phyloP scores from a whole-genome alignment of 2,888 invertebrate genomes.

The Linnaemya tessellans region DNA sequence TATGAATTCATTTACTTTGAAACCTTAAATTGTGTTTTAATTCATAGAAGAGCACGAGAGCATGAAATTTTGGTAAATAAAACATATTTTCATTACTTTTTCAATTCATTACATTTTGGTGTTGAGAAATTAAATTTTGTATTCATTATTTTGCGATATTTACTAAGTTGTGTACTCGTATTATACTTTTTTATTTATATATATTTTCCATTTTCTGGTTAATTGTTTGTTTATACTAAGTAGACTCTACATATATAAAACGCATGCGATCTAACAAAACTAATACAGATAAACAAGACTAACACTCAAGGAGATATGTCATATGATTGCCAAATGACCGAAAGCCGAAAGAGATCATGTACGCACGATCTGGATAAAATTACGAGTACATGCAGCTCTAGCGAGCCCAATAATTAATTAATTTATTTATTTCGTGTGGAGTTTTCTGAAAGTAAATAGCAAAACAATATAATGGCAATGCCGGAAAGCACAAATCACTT shows the following conservation, averaged over 20 bases:
- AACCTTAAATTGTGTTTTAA: slow-evolving; percentile 74
- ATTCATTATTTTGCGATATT: slow-evolving; percentile 52
- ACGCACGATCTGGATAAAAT: too few species aligned
- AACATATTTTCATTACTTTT: slow-evolving; percentile 15
- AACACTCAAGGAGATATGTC: too few species aligned
- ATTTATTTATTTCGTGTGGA: too few species aligned
- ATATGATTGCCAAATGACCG: too few species aligned
- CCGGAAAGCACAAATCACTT: too few species aligned
- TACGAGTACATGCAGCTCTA: too few species aligned
- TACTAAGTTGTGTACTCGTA: background rate
- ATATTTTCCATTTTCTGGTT: slow-evolving; percentile 81
- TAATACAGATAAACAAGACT: slow-evolving; percentile 41
- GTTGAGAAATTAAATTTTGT: slow-evolving; percentile 48
- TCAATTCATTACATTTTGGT: slow-evolving; percentile 50
- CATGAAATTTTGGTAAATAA: slow-evolving; percentile 54
- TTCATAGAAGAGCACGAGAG: slow-evolving; percentile 70
- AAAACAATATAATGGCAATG: too few species aligned
- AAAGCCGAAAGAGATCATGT: too few species aligned
- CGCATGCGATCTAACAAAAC: slow-evolving; percentile 56
- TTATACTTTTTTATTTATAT: slow-evolving; percentile 37
- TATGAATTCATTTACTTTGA: slow-evolving; percentile 24
- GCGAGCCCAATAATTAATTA: too few species aligned
- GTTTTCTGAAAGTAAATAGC: too few species aligned
- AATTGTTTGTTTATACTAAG: slow-evolving; percentile 19
- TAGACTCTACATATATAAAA: slow-evolving; percentile 18